These are phyloP conservation scores for Helicoverpa assulta DNA, from an alignment of 2,888 invertebrate species.

Conservation along the genomic window DNA sequence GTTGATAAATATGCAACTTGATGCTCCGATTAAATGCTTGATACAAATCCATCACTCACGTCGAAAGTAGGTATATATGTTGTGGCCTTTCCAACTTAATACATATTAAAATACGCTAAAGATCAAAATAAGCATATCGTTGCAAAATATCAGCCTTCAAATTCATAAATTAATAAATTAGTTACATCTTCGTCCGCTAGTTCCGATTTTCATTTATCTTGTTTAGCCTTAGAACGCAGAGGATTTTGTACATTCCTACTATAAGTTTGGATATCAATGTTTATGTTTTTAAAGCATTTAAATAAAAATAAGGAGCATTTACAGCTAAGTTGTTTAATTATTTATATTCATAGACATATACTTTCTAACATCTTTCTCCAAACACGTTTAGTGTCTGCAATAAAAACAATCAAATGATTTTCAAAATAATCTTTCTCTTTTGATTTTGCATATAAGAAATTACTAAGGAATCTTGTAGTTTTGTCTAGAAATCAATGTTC, in stretches of 20 bases:
- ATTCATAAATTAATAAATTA: constrained; percentile 42
- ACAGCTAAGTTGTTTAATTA: constrained; percentile 28
- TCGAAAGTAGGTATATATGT: constrained; percentile 9
- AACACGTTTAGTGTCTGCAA: constrained; percentile 28
- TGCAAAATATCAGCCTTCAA: constrained; percentile 61
- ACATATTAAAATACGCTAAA: constrained; percentile 62
- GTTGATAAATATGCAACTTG: background rate
- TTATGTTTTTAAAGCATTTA: background rate
- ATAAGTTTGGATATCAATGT: background rate
- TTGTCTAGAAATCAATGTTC: constrained; percentile 28
- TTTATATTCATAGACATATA: constrained; percentile 33
- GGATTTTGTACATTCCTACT: constrained; percentile 21
- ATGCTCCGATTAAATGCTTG: constrained; percentile 10
- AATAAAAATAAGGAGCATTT: background rate
- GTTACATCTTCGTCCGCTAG: constrained; percentile 24
- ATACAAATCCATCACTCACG: constrained; percentile 25
- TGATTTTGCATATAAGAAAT: too few relatives aligned
- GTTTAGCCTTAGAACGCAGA: constrained; percentile 48
- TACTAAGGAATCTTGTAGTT: constrained; percentile 27
- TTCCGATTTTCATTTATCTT: constrained; percentile 23
- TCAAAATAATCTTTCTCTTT: constrained; percentile 6
- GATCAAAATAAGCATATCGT: constrained; percentile 66
- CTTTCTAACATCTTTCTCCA: constrained; percentile 54
- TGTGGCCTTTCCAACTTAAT: constrained; percentile 54
- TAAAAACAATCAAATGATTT: constrained; percentile 38